Percentiles rank a stretch among this genome's conserved stretches.
Evolutionary conservation across 1,140 invertebrate genomes (phyloP).

Genomic region (Kradibia gibbosae): DNA sequence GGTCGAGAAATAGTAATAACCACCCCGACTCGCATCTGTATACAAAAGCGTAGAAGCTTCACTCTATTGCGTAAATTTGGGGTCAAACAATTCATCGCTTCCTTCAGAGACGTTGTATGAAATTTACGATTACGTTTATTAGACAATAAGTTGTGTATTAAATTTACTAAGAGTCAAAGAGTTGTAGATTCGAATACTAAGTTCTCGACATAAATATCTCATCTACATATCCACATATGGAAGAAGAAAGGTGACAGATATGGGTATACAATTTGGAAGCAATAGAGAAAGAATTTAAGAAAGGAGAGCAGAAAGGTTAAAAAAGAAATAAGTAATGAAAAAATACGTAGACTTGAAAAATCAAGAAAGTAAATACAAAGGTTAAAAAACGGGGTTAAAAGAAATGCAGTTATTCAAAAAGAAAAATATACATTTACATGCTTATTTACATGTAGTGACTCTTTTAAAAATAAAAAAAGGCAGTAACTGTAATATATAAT

Average conservation of each 20-base stretch:
- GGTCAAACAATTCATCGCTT: neutral
- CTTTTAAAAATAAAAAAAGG: conserved; percentile 7
- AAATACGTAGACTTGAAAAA: too few relatives aligned
- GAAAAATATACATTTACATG: neutral
- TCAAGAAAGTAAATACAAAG: neutral
- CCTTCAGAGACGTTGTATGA: neutral
- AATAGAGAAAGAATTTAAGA: neutral
- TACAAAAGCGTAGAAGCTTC: neutral
- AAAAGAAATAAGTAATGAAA: neutral
- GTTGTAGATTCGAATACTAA: neutral
- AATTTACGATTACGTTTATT: neutral
- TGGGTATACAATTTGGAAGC: neutral
- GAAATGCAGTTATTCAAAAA: neutral
- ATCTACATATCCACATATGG: conserved; percentile 31
- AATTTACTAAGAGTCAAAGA: too few relatives aligned
- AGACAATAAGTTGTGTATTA: too few relatives aligned
- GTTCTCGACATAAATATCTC: neutral
- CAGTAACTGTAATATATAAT: too few relatives aligned
- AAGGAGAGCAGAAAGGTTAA: neutral
- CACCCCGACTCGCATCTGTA: neutral
- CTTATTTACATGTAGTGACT: neutral
- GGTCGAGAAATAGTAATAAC: conserved; percentile 30
- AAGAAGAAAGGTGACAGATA: conserved; percentile 26
- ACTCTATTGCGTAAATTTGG: neutral
- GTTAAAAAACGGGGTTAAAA: neutral